Evolutionary conservation across 2,888 invertebrate genomes (phyloP).

Genomic region (Stenodera caucasica): DNA sequence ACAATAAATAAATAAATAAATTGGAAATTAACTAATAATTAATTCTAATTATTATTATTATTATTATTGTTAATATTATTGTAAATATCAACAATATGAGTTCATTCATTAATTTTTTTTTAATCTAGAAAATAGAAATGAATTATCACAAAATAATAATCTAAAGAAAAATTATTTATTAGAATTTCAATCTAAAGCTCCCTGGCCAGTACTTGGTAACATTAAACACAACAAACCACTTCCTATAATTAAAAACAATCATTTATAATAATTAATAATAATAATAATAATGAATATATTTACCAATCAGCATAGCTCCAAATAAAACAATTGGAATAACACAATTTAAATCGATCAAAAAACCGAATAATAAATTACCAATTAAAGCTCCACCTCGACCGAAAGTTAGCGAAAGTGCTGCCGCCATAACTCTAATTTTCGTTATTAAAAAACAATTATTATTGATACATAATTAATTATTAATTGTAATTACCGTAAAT

Average conservation of each 20-base stretch:
- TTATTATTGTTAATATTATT: background rate
- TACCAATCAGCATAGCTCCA: constrained; percentile 72
- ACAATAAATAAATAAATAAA: constrained; percentile 6
- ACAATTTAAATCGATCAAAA: constrained; percentile 78
- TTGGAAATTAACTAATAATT: background rate
- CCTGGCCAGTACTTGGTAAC: constrained; percentile 75
- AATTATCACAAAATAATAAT: constrained; percentile 27
- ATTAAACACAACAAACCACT: constrained; percentile 74
- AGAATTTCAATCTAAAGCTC: constrained; percentile 66
- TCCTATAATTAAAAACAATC: constrained; percentile 58
- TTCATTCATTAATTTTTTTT: no score
- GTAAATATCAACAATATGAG: background rate
- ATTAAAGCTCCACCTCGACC: constrained; percentile 76
- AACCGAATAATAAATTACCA: constrained; percentile 77
- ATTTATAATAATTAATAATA: background rate
- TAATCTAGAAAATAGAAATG: no score
- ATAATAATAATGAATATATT: constrained; percentile 50
- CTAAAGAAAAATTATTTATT: constrained; percentile 14
- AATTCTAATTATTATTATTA: background rate
- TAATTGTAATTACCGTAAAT: constrained; percentile 73
- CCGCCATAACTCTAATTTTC: constrained; percentile 83
- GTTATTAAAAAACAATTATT: background rate
- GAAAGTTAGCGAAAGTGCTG: constrained; percentile 75
- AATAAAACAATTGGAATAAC: constrained; percentile 74
- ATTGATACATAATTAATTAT: no score